Conservation (phyloP, 2,113 vertebrate genomes). For the Zingel zingel region DNA sequence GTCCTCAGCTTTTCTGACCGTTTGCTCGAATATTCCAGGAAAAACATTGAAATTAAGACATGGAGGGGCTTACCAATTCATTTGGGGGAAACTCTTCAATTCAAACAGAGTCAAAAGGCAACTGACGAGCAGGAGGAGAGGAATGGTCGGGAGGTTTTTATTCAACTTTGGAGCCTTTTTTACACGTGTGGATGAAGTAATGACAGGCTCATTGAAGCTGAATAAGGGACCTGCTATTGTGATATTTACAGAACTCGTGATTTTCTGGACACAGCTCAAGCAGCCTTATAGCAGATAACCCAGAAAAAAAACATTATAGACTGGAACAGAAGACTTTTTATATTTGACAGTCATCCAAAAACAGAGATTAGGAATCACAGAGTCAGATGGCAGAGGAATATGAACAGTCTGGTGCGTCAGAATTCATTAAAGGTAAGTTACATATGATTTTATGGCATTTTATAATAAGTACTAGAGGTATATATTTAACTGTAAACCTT, state of each 20-base stretch:
- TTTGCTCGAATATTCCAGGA: constrained; percentile 25
- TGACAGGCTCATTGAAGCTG: neutral
- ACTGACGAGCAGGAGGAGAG: neutral
- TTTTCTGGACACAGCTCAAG: constrained; percentile 8
- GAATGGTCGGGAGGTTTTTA: neutral
- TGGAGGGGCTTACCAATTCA: neutral
- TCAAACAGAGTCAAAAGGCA: neutral
- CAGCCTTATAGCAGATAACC: constrained; percentile 11
- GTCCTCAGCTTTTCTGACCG: neutral
- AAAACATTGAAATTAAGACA: constrained; percentile 1
- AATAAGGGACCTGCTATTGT: neutral
- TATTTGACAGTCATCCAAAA: neutral
- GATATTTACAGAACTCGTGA: neutral
- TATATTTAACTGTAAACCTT: neutral
- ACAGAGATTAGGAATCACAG: neutral
- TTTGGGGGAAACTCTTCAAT: neutral
- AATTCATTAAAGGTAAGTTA: constrained; percentile 70
- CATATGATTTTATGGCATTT: neutral
- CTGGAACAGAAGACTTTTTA: neutral
- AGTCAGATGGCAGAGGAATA: constrained; percentile 68
- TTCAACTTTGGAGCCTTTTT: constrained; percentile 24
- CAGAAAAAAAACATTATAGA: neutral
- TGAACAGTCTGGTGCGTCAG: constrained; percentile 48
- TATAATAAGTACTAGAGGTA: neutral
- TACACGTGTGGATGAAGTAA: neutral